Evolutionary conservation across 2,888 invertebrate genomes (phyloP), one percentile per base, ranked within the genome.

Genomic region (Eristalis pertinax): DNA sequence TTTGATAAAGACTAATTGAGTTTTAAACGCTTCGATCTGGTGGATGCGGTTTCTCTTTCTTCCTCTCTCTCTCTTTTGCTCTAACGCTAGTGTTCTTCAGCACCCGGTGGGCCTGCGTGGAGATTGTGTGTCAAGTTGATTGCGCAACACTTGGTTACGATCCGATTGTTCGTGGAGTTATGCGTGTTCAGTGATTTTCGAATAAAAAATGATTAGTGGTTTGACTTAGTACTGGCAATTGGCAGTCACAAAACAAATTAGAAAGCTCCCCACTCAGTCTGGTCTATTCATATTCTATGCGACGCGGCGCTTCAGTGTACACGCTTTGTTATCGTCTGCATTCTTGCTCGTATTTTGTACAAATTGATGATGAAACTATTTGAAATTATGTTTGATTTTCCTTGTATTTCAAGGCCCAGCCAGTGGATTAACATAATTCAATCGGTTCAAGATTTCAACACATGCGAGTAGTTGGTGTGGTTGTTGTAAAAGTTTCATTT

Each of bases 1-100:
- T 83, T 79, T 83, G 77, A 83, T 86, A 79, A 79, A 67, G 78
- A 63, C 85, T 75, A 86, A 83, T 83, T 86, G 83, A 86, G 41
- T 86, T 83, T 78, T 78, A 86, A 86, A 86, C 75, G 75, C 70
- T 72, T 83, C 70, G 72, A 83, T 86, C 72, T 50, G 50, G 10
- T 82, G 65, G 24, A 77, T 85, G 84, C 67, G 76, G 75, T 76
- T 73, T 80, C 62, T 77, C 78, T 60, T 15, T 60, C 60, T 13
- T 4, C 26, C 24, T 24, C n/a, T n/a, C 26, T 13, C 15, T 11
- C 4, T 11, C 24, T 2, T 10, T 11, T 24, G 3, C 24, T 24
- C 11, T 24, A 4, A 3, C 1, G 38, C 38, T 11, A 3, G 13
- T 38, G 38, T 38, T 38, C 38, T 38, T 13, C 13, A 38, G 13